phyloP scores from a whole-genome alignment of 1,140 invertebrate genomes.

The roundworm (Caenorhabditis elegans) region DNA sequence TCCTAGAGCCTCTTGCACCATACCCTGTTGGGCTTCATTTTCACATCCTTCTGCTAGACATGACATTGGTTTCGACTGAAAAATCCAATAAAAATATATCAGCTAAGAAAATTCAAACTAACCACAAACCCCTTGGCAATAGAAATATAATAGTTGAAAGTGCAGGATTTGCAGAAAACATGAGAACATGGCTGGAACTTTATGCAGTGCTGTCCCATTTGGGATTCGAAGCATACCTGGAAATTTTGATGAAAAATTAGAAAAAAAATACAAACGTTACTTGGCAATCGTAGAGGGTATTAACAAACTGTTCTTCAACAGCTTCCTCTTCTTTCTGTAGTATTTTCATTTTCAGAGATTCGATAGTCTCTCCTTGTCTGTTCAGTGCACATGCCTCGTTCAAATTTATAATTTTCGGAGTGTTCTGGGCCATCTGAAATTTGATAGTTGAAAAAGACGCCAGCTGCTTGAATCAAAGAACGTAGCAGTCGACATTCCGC shows the following conservation, averaged over 20 bases:
- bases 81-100: too few relatives aligned
- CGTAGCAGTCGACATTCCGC: too few relatives aligned
- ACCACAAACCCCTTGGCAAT: not conserved
- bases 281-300: not conserved
- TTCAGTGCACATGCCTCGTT: not conserved
- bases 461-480: too few relatives aligned
- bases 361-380: not conserved
- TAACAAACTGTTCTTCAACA: not conserved
- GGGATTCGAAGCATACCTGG: not conserved
- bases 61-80: too few relatives aligned
- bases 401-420: not conserved
- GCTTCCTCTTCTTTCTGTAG: not conserved
- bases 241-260: not conserved
- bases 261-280: not conserved
- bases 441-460: too few relatives aligned
- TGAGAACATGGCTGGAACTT: not conserved
- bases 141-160: not conserved
- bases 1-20: too few relatives aligned
- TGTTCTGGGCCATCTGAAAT: not conserved
- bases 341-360: not conserved
- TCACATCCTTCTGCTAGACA: too few relatives aligned
- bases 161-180: slow-evolving; percentile 8
- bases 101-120: not conserved
- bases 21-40: too few relatives aligned
- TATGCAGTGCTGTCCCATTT: not conserved